Evolutionary conservation across 2,888 invertebrate genomes (phyloP), one percentile per base, ranked within the genome.

Genomic region (Eupithecia exiguata): DNA sequence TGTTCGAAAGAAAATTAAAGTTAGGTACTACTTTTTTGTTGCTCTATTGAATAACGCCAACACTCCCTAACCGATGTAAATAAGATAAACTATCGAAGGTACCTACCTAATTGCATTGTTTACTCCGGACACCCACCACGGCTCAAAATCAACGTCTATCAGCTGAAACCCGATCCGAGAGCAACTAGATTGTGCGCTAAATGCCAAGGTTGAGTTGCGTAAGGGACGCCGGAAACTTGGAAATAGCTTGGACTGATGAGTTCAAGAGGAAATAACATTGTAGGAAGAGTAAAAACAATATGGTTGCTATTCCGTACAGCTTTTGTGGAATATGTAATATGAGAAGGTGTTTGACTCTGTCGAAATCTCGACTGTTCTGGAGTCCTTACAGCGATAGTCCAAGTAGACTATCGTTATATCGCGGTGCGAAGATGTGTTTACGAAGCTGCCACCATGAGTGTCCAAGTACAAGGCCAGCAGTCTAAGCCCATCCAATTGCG

Each of bases 121-220:
- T 12, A 66, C 69, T 43, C 69, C 69, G 61, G 69, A 66, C 66
- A 73, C 69, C 43, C 38, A n/a, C 62, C 16, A 16, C 40, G 58
- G 25, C 4, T 58, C 63, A 35, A 38, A 46, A 62, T 69, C 69
- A 71, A 46, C 36, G 68, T 66, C 30, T 68, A 78, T 74, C 74
- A 76, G 68, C 71, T 72, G 74, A 70, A 77, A 77, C 62, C 62
- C 69, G 75, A 71, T 72, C 71, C 70, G 71, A 30, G 43, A 53
- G 67, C 71, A 67, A 68, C 71, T 72, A 74, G 74, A 70, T 67
- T 63, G 70, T 69, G n/a, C 53, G 58, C 67, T 40, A 73, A 79
- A 79, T 77, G 79, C 75, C 79, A 79, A 70, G 79, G 79, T 46
- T 68, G 58, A 21, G 49, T 71, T 74, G 75, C 70, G 73, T 72